Evolutionary conservation across 2,797 vertebrate genomes (phyloP).

Genomic region (Rhinatrema bivittatum): DNA sequence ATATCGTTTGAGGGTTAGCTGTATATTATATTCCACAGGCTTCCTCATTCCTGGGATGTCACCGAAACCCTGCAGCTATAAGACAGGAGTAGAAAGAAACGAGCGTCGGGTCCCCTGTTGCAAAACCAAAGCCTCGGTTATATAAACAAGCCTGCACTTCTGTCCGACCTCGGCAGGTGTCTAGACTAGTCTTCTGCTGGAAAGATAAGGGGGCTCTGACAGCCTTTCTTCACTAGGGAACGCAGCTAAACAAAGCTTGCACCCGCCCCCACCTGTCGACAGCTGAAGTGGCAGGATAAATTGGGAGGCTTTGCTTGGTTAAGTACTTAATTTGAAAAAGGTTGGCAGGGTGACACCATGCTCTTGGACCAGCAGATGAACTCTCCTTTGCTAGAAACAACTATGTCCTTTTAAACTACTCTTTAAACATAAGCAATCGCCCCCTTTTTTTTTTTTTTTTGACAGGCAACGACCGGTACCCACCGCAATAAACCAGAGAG

Average conservation of each 20-base stretch:
- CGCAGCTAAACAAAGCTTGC: not conserved
- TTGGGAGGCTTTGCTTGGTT: not conserved
- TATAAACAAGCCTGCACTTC: conserved; percentile 20
- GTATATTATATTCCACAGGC: conserved; percentile 19
- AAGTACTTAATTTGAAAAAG: not conserved
- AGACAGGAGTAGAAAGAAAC: conserved; percentile 29
- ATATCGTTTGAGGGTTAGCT: conserved; percentile 22
- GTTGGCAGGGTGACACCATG: conserved; percentile 4
- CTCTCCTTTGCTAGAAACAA: not conserved
- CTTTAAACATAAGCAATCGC: conserved; percentile 4
- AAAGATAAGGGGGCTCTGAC: conserved; percentile 1
- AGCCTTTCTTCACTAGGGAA: too few species aligned
- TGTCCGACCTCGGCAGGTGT: conserved; percentile 10
- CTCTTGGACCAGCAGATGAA: not conserved
- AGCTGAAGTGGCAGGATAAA: not conserved
- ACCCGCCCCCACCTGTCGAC: not conserved
- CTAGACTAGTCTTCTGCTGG: conserved; percentile 1
- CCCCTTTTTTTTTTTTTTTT: not conserved
- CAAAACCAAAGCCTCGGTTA: not conserved
- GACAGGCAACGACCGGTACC: too few species aligned
- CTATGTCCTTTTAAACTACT: too few species aligned
- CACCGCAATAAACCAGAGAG: too few species aligned
- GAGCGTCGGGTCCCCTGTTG: conserved; percentile 13
- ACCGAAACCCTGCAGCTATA: conserved; percentile 24
- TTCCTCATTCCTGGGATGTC: conserved; percentile 53